Base-by-base conservation (phyloP, 2,797 vertebrate species). In the Okamejei kenojei region DNA sequence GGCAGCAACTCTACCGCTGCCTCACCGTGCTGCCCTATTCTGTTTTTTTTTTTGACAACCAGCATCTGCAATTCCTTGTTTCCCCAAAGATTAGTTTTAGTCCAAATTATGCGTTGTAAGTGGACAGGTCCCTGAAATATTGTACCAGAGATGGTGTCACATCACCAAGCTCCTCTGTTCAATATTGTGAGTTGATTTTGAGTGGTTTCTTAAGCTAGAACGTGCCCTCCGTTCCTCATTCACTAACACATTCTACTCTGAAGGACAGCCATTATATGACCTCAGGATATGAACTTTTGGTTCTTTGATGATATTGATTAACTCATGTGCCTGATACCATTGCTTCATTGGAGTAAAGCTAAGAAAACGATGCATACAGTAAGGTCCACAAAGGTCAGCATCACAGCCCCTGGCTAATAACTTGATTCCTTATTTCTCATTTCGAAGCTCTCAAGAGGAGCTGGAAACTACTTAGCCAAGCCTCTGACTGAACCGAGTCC, bases 231-330 rank as follows among this genome's bases (percentile, higher is more conserved):
- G 54, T 54, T 74, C 4, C 11, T 74, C 68, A 45, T 76, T 74
- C 23, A 63, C 35, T 92, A 10, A 58, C 68, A 45, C 90, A 76
- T 71, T 76, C 90, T 29, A 35, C 23, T 6, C 45, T n/a, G 71
- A 76, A 76, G 90, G 29, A 23, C 35, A 86, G 61, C 84, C 23
- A 45, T 76, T 38, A 45, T 7, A 76, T 68, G 38, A 91, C 90
- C 71, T 91, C 71, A 76, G 71, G 90, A 76, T 54, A 92, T 74
- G 68, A 92, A 92, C 90, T 76, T 74, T 90, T 76, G 68, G 9
- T 76, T 92, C 90, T 92, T 54, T 92, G 90, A 76, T 54, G 71
- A 76, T 76, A 92, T 92, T 92, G 90, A 92, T 76, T 76, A 92
- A 73, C 68, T 91, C 32, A 54, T 91, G 6, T 45, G 90, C 68